Base-by-base conservation (phyloP, 2,888 invertebrate species). In the Cephus spinipes region DNA sequence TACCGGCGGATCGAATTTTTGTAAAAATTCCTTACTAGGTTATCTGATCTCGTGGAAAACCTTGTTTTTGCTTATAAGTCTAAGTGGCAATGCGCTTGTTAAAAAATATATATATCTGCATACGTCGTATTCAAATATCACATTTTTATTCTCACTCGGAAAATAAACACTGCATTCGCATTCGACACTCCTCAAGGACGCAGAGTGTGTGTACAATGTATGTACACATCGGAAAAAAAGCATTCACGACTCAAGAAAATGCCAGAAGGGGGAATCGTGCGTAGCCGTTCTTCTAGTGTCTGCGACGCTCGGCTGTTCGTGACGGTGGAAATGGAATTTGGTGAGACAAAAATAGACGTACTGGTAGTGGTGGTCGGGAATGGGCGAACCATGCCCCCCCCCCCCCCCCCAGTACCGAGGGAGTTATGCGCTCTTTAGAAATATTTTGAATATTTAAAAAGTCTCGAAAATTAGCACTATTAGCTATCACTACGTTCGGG, bases 261-360 rank as follows among this genome's bases (percentile, higher is more conserved):
- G 9, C 2, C 23, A 55, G 55, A 55, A 55, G 23, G 55, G 23
- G 55, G 23, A 55, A 55, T 23, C 55, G 55, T 55, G 55, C 55
- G 55, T 55, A 9, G 23, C 23, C 55, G 23, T 55, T 55, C 55
- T 55, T 23, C 9, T 23, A 23, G 55, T 55, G 23, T 23, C 55
- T 55, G 55, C 23, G 55, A 23, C 55, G 23, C 55, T 55, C 6
- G 55, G 55, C 23, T 55, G 55, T 23, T 55, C 55, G 9, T 23
- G 23, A 55, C 55, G 55, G 55, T 55, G 55, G 55, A 33, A 31
- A 31, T 71, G 33, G 71, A 71, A 33, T 33, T 71, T 71, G 11
- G 31, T 71, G 71, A 12, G 31, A 71, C 71, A 71, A 71, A 71
- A 71, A 71, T 71, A 71, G 33, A 11, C 71, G 71, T 32, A 71